Evolutionary conservation across 2,888 invertebrate genomes (phyloP).

Genomic region (Nomada flava): DNA sequence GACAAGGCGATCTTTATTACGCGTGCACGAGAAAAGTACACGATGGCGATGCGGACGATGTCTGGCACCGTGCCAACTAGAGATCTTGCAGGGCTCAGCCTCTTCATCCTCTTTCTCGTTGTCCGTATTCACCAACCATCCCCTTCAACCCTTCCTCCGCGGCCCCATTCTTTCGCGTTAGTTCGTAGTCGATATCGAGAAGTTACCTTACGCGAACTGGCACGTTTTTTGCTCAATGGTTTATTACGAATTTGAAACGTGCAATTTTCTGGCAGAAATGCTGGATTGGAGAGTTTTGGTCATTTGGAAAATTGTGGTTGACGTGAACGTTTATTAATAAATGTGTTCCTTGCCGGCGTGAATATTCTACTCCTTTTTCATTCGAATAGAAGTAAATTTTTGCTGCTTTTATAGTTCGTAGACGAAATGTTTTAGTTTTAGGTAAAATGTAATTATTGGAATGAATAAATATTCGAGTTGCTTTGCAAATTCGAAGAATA

Average conservation of each 20-base stretch:
- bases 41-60: slow-evolving; percentile 66
- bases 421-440: too few relatives aligned
- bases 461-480: too few relatives aligned
- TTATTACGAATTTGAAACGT: not conserved
- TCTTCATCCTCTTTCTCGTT: slow-evolving; percentile 59
- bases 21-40: slow-evolving; percentile 46
- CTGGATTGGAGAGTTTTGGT: too few relatives aligned
- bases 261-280: not conserved
- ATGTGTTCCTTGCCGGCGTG: too few relatives aligned
- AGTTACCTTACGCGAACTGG: slow-evolving; percentile 30
- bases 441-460: too few relatives aligned
- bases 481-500: too few relatives aligned
- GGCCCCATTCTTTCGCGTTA: slow-evolving; percentile 47
- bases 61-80: slow-evolving; percentile 66
- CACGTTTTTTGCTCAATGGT: not conserved
- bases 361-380: too few relatives aligned
- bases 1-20: slow-evolving; percentile 66
- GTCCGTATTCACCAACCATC: slow-evolving; percentile 36
- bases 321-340: too few relatives aligned
- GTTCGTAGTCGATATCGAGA: slow-evolving; percentile 64
- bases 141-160: slow-evolving; percentile 16
- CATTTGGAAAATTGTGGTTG: too few relatives aligned
- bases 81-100: slow-evolving; percentile 65
- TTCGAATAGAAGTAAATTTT: too few relatives aligned
- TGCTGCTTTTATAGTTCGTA: too few relatives aligned